Evolutionary conservation across 2,113 vertebrate genomes (phyloP), one percentile per base, ranked within the genome.

Genomic region (Catharus bicknelli): DNA sequence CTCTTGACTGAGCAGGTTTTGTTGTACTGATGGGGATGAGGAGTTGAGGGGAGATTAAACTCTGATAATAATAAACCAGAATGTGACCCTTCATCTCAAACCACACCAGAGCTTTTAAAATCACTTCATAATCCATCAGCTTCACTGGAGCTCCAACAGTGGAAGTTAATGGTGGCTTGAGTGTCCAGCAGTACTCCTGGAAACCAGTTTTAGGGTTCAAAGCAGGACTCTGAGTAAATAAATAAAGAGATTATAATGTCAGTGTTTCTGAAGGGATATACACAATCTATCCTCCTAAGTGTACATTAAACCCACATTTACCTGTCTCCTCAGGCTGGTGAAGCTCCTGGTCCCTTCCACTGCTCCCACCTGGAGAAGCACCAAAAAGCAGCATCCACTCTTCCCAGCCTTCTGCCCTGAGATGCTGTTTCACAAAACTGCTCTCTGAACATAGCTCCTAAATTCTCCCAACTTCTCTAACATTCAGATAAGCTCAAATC

Each of bases 301-400:
- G 19, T 72, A 13, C 17, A 63, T 51, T 75, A 69, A 73, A 68
- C 54, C 30, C 40, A 48, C 11, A 19, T 42, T 83, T 48, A 83
- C 47, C 70, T 32, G 38, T 10, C 22, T 53, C 10, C n/a, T 73
- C 18, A 3, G 20, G 29, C 18, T 32, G 14, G 23, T 0, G 0
- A n/a, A 77, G 30, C 18, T 59, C n/a, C 30, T 32, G 25, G 23
- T 55, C 32, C 17, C 4, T 47, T 68, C 79, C 26, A 30, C 36
- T 2, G 2, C 20, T 88, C 38, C 30, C 66, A 85, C 36, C 12
- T 8, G 1, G 8, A 83, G 10, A 12, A 42, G 22, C n/a, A 61
- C 9, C 27, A 53, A 9, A 64, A 66, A 9, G 22, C n/a, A 83
- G 40, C 13, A 77, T 43, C 45, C 12, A 22, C 16, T 61, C 42